A percentile compares a stretch with the other conserved stretches of the same genome.
Evolutionary conservation across 2,113 vertebrate species (phyloP).

Genomic region (Thinocorus orbignyianus): DNA sequence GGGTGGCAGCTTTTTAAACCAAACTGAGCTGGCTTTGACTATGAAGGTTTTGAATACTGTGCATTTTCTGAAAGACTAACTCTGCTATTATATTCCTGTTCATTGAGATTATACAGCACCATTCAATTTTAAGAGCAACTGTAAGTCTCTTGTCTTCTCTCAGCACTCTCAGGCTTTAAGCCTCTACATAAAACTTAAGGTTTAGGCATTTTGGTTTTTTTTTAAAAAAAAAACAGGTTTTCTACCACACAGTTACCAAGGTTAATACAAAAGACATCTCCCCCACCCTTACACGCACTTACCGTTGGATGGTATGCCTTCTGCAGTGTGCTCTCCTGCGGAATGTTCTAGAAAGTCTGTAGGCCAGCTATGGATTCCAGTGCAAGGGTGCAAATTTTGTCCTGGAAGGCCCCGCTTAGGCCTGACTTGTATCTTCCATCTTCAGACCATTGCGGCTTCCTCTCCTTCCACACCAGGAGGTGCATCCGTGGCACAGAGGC

Average conservation of each 20-base stretch:
- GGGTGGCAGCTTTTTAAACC: background rate
- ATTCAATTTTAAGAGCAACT: background rate
- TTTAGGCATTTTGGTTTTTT: background rate
- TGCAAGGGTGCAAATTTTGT: background rate
- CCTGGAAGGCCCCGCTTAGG: rapidly evolving
- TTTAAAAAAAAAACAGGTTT: background rate
- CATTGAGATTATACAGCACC: background rate
- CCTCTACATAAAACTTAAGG: background rate
- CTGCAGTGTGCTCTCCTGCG: background rate
- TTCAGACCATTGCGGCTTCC: background rate
- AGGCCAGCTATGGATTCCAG: rapidly evolving
- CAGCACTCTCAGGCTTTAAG: background rate
- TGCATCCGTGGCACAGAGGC: rapidly evolving
- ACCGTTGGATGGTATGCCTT: background rate
- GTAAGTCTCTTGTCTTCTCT: background rate
- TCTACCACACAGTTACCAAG: background rate
- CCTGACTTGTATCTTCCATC: background rate
- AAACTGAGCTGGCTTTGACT: background rate
- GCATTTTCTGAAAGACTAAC: background rate
- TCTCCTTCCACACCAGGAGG: background rate
- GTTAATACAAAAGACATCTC: background rate
- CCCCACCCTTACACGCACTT: background rate
- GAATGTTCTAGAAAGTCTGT: rapidly evolving
- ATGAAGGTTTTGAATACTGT: background rate
- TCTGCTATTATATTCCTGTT: background rate